Percentiles rank a stretch among this genome's conserved stretches.
Evolutionary conservation across 92 coral and sea anemone species (phyloP).

Genomic region (Zoanthus solanderi): DNA sequence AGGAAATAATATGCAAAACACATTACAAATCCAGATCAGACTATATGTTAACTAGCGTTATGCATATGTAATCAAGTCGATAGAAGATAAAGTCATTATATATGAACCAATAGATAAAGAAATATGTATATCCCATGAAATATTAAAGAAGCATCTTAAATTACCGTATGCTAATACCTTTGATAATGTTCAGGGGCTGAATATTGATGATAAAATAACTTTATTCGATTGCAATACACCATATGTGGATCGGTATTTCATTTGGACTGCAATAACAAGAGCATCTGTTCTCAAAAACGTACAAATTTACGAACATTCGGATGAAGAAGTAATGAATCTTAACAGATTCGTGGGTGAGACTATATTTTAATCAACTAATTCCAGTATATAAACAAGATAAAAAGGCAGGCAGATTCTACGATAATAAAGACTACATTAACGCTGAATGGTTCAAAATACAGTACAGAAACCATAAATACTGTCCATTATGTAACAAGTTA

Average conservation of each 20-base stretch:
- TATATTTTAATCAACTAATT: constrained; percentile 5
- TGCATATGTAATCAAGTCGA: too few relatives aligned
- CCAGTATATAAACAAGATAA: not conserved
- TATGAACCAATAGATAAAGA: not conserved
- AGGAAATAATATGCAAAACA: not conserved
- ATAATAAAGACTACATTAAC: constrained; percentile 32
- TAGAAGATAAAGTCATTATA: not conserved
- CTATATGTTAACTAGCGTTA: not conserved
- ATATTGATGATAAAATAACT: not conserved
- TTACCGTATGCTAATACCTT: not conserved
- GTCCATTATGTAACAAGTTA: constrained; percentile 39
- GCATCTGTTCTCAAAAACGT: constrained; percentile 34
- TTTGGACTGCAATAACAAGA: constrained; percentile 44
- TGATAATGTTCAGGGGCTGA: not conserved
- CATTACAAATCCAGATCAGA: not conserved
- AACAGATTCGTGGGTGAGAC: constrained; percentile 28
- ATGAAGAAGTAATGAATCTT: not conserved
- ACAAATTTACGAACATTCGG: not conserved
- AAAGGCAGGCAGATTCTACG: not conserved
- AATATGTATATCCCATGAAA: not conserved
- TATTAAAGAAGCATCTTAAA: not conserved
- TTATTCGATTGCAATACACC: not conserved
- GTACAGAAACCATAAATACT: constrained; percentile 17
- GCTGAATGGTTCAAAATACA: constrained; percentile 54
- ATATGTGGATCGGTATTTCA: constrained; percentile 39